Evolutionary conservation across 2,113 vertebrate species (phyloP), one percentile per base, ranked within the genome.

Genomic region (Copsychus sechellarum): DNA sequence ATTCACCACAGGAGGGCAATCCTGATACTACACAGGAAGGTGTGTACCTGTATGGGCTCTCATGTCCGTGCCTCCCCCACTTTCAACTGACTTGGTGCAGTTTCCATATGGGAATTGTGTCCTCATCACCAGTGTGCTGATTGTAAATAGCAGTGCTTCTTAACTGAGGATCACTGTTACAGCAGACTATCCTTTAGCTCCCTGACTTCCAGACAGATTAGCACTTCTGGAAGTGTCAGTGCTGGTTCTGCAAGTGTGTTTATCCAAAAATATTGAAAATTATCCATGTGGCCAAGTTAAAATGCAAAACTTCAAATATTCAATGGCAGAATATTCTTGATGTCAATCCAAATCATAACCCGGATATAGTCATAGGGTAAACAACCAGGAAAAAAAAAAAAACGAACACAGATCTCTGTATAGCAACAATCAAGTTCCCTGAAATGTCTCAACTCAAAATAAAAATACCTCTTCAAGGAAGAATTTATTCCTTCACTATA

Each of bases 1-100:
- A 13, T 38, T 78, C 64, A 77, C 71, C 76, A 83, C 64, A 90
- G 80, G 83, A 86, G 62, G 80, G 58, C 45, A 77, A 88, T 22
- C 36, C 83, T 61, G 11, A 36, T 14, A 51, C 5, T 0, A 71
- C 50, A 14, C 16, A 86, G 26, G 29, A 83, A 61, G 48, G 58
- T 22, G 42, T 14, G 24, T 12, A 31, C 26, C 64, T 66, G 3
- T 4, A 6, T 22, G 29, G 15, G 14, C 14, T 69, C 8, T 65
- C 8, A 4, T 1, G 15, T 11, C 58, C 15, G 4, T 5, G 6
- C 14, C 57, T 24, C 10, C 14, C 8, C 2, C 12, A 23, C 22
- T 50, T 54, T 8, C 29, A 54, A 5, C 4, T 16, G 20, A n/a
- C 28, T 31, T 13, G 14, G 9, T 28, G 6, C 2, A 24, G 38